These are phyloP conservation scores for Euzetes globulus DNA, from an alignment of 2,888 invertebrate genomes.

Conservation along the genomic window DNA sequence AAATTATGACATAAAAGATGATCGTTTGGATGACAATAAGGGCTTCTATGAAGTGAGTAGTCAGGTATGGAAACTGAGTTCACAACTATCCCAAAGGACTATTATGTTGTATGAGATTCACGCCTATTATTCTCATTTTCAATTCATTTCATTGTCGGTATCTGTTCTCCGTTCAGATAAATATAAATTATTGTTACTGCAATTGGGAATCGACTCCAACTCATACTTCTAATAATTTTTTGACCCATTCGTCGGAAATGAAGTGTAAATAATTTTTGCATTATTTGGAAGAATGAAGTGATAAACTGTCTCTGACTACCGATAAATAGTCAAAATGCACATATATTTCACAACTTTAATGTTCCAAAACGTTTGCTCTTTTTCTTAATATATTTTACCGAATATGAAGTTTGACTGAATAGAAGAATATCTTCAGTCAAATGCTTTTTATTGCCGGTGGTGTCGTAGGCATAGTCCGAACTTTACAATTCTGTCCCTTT, in stretches of 20 bases:
- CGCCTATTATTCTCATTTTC: constrained; percentile 11
- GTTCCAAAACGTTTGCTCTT: neutral
- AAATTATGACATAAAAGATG: neutral
- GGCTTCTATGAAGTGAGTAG: neutral
- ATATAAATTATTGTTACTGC: constrained; percentile 6
- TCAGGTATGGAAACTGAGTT: neutral
- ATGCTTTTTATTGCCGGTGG: neutral
- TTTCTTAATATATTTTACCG: constrained; percentile 4
- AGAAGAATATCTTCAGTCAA: neutral
- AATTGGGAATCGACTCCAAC: constrained; percentile 5
- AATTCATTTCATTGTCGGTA: constrained; percentile 7
- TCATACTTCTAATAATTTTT: constrained; percentile 10
- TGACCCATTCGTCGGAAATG: neutral
- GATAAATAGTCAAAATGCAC: neutral
- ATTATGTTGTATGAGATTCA: neutral
- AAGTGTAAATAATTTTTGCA: neutral
- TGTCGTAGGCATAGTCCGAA: neutral
- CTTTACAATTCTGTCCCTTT: neutral
- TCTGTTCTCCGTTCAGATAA: neutral
- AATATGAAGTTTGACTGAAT: neutral
- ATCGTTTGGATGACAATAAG: neutral
- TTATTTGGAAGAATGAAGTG: neutral
- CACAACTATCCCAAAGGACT: neutral
- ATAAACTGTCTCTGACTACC: neutral
- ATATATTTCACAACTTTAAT: neutral